Evolutionary conservation across 2,797 vertebrate species (phyloP), one percentile per base, ranked within the genome.

Genomic region (Gymnoscopelus braueri): DNA sequence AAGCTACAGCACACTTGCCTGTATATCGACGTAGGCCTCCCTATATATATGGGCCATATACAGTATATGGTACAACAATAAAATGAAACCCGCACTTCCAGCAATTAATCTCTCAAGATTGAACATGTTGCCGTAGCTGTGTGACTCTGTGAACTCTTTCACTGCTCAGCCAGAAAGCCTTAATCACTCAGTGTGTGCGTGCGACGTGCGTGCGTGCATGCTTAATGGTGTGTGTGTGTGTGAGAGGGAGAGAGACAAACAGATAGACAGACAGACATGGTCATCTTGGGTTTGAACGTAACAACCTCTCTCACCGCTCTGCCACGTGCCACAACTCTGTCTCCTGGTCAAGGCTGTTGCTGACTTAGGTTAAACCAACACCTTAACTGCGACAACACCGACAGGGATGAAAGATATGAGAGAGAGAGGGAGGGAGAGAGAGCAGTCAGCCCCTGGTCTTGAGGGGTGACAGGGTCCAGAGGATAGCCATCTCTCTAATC

Each of bases 401-500:
- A 60, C 24, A 12, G 60, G 66, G 62, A 75, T 62, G 75, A 77
- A 60, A 68, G 78, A 73, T 69, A 73, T 67, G 71, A 23, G 11
- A 23, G 12, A 60, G 26, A 63, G 4, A 63, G 23, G 51, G 26
- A 14, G 75, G 74, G 64, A 74, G 62, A 53, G 32, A 55, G 64
- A 2, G 19, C 39, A 26, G 12, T 10, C 3, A 54, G 19, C 44
- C 60, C 53, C 35, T 32, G 53, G 53, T 57, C 19, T 57, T 57
- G 54, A 48, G 19, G 39, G 64, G 23, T 15, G 19, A 62, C 60
- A 67, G 52, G 69, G n/a, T 58, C 66, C 69, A 2, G 3, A 59
- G 75, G 75, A 78, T 68, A 82, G 66, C 52, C 6, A 63, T 78
- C 73, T 71, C 67, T 74, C 72, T 72, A 75, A 86, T 84, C 80